phyloP scores from a whole-genome alignment of 2,797 vertebrate species.

The Microtus agrestis region DNA sequence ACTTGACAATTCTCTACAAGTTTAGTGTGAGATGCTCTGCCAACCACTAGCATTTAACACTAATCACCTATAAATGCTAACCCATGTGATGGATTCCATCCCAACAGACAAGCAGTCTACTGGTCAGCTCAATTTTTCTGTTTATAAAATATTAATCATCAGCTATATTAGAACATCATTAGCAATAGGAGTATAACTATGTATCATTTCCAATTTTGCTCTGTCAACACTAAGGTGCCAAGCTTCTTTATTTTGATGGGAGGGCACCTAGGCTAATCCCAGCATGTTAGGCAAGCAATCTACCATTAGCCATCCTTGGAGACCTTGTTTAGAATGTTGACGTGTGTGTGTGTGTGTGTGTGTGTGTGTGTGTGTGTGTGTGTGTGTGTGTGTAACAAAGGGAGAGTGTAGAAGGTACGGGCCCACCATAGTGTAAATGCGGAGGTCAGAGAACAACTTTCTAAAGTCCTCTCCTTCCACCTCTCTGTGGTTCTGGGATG shows the following conservation, averaged over 20 bases:
- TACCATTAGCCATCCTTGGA: neutral
- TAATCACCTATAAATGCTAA: constrained; percentile 52
- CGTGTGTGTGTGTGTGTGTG: too few species aligned
- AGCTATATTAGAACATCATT: constrained; percentile 31
- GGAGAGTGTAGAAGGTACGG: neutral
- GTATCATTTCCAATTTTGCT: neutral
- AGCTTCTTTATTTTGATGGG: neutral
- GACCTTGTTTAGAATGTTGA: neutral
- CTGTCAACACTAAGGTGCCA: constrained; percentile 6
- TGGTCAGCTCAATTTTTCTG: constrained; percentile 16
- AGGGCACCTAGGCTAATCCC: neutral
- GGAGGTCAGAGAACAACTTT: neutral
- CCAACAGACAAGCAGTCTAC: neutral
- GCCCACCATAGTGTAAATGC: neutral
- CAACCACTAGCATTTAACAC: neutral
- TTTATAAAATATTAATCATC: neutral
- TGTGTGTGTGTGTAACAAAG: neutral
- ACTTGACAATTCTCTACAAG: neutral
- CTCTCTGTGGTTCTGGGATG: neutral
- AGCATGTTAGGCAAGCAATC: neutral
- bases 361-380: neutral
- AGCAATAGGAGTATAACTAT: neutral
- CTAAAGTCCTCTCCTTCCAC: neutral
- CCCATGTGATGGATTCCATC: neutral
- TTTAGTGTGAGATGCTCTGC: neutral